These are phyloP conservation scores for Myiozetetes cayanensis DNA, from an alignment of 2,113 vertebrate genomes.

Conservation along the genomic window DNA sequence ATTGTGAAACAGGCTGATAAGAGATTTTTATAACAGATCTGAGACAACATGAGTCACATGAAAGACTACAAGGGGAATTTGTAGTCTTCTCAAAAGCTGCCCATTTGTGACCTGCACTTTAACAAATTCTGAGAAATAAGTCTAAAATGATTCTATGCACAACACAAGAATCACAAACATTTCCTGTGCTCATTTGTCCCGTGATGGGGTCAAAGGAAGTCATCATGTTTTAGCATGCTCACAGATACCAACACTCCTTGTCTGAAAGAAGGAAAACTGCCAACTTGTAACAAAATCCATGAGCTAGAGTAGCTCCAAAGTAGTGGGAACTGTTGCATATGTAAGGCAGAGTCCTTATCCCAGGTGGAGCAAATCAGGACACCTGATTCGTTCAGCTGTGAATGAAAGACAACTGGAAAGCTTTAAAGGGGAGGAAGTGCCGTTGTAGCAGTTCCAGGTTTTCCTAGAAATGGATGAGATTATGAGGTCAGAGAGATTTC, in stretches of 20 bases:
- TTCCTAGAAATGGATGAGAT: neutral
- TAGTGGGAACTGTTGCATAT: neutral
- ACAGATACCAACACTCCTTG: neutral
- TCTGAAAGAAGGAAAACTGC: neutral
- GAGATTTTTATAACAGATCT: neutral
- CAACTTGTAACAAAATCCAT: neutral
- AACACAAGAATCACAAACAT: neutral
- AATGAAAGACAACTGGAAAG: neutral
- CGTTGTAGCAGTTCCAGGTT: neutral
- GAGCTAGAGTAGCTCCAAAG: neutral
- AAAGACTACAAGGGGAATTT: neutral
- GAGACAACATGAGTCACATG: neutral
- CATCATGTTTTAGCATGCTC: neutral
- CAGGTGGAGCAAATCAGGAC: neutral
- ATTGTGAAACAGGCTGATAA: neutral
- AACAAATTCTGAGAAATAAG: neutral
- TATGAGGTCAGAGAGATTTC: neutral
- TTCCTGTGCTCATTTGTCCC: neutral
- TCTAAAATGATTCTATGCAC: neutral
- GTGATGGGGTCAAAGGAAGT: neutral
- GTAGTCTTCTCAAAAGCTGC: neutral
- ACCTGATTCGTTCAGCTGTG: neutral
- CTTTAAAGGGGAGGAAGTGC: neutral
- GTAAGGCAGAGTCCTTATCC: neutral
- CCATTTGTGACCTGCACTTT: neutral